Percentiles rank a stretch among this genome's conserved stretches.
Evolutionary conservation across 2,888 invertebrate species (phyloP).

Genomic region (Andrena hattorfiana): DNA sequence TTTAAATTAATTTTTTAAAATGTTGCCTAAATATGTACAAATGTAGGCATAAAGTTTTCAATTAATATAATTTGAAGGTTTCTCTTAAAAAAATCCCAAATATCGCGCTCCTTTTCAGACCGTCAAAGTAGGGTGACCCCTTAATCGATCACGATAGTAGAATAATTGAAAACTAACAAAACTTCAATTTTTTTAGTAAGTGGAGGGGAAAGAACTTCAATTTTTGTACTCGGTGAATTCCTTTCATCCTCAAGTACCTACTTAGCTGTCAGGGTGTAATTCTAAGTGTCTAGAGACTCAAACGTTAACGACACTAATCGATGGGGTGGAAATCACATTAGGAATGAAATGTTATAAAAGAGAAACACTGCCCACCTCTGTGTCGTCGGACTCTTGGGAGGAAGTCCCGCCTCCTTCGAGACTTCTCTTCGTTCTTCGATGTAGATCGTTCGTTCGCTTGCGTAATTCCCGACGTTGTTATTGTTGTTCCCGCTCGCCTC

Average conservation of each 20-base stretch:
- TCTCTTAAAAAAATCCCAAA: too few species aligned
- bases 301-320: conserved; percentile 25
- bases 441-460: conserved; percentile 80
- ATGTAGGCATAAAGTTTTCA: too few species aligned
- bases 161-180: too few species aligned
- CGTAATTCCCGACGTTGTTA: conserved; percentile 77
- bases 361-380: conserved; percentile 86
- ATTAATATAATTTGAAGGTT: too few species aligned
- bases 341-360: neutral
- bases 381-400: conserved; percentile 93
- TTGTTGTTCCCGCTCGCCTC: conserved; percentile 72
- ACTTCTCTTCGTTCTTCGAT: conserved; percentile 82
- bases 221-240: neutral
- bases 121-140: too few species aligned
- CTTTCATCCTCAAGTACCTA: neutral
- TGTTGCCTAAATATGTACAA: too few species aligned
- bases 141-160: neutral
- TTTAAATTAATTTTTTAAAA: too few species aligned
- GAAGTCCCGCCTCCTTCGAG: conserved; percentile 87
- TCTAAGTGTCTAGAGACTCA: conserved; percentile 1
- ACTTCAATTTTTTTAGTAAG: too few species aligned
- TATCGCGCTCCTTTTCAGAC: too few species aligned
- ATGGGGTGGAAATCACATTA: neutral
- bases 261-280: neutral
- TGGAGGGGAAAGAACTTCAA: too few species aligned